A percentile compares a stretch with the other conserved stretches of the same genome.
Conservation (phyloP, 2,888 invertebrate genomes). For the Polyploca ridens region DNA sequence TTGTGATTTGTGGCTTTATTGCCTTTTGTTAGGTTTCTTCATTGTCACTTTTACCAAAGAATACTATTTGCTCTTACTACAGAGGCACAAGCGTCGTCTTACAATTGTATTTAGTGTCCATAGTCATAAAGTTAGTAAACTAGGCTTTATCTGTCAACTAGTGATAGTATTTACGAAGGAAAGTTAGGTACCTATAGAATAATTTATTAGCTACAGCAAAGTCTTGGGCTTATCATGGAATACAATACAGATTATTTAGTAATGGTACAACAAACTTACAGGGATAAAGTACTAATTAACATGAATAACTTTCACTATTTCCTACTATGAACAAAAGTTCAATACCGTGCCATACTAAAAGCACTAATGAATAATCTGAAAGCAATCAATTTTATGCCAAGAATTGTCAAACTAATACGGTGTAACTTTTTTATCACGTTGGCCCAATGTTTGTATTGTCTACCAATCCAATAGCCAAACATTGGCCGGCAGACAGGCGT, state of each 20-base stretch:
- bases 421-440: neutral
- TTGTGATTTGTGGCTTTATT: neutral
- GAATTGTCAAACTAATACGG: neutral
- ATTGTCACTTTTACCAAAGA: neutral
- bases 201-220: no score
- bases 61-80: neutral
- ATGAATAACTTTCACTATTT: no score
- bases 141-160: neutral
- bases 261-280: no score
- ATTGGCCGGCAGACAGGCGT: conserved; percentile 8
- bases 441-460: conserved; percentile 3
- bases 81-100: neutral
- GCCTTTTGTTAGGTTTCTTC: neutral
- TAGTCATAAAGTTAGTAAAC: neutral
- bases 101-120: neutral
- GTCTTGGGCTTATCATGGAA: no score
- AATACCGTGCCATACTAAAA: no score
- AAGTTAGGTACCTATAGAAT: no score
- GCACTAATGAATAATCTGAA: no score
- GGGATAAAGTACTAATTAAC: no score
- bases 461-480: neutral
- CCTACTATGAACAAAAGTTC: no score
- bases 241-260: no score
- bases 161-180: no score
- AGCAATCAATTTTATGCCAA: no score